Evolutionary conservation across 2,888 invertebrate genomes (phyloP), one percentile per base, ranked within the genome.

Genomic region (Dermolepida albohirtum): DNA sequence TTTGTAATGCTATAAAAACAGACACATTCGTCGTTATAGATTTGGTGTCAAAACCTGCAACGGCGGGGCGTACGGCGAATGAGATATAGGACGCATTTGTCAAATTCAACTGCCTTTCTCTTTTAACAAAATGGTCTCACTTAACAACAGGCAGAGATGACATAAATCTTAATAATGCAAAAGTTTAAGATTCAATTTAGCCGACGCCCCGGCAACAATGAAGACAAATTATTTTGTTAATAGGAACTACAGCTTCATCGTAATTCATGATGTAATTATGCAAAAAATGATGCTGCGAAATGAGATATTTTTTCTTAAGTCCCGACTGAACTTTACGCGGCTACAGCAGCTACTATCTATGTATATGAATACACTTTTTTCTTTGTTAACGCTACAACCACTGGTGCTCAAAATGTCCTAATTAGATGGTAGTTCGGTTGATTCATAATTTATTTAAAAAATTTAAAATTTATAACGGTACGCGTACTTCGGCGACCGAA

Each of bases 81-180:
- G 74, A 76, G 74, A 75, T 75, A 76, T 75, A 72, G 73, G 72
- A 55, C 70, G 71, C 76, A 78, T 78, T 77, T 76, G 76, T 78
- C 77, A 76, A 75, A 74, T 71, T 73, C 71, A 71, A 64, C 71
- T 70, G 69, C 72, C 70, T 66, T 68, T 69, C 66, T 65, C 65
- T 71, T 55, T 66, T 66, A 70, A 72, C 72, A 72, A 73, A 75
- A 73, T 74, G 74, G 74, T 69, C 71, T 70, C 76, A 74, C 76
- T 77, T 75, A 77, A 74, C 75, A 73, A 70, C 75, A 76, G 73
- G 74, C 75, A 75, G 72, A 76, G 75, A 76, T 77, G 76, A 75
- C 78, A 78, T 80, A 80, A 80, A 78, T 79, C 79, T 79, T 79
- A 78, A 80, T 79, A 78, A 79, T 78, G 78, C 75, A 75, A 75